phyloP scores from a whole-genome alignment of 2,113 vertebrate species.

The Tachycineta bicolor region DNA sequence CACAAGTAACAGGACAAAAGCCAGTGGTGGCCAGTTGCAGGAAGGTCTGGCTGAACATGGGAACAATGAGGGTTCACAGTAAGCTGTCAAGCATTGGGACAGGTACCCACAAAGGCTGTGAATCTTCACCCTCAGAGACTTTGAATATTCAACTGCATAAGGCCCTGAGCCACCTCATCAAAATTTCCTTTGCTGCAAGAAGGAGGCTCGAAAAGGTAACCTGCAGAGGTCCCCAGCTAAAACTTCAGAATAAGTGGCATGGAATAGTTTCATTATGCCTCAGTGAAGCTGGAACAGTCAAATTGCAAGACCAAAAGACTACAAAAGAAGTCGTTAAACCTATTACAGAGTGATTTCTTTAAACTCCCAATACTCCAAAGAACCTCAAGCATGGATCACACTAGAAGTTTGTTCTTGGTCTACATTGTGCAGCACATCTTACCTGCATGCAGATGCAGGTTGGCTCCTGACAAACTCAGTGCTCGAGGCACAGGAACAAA shows the following conservation, averaged over 20 bases:
- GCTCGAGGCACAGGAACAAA: background rate
- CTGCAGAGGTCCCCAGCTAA: background rate
- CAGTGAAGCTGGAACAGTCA: background rate
- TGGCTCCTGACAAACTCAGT: background rate
- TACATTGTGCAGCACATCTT: background rate
- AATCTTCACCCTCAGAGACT: background rate
- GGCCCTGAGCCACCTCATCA: background rate
- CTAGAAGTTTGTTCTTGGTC: background rate
- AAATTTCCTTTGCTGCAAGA: background rate
- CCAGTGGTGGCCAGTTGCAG: background rate
- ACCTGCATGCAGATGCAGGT: background rate
- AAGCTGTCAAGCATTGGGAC: rapidly evolving
- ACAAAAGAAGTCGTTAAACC: background rate
- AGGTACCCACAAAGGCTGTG: background rate
- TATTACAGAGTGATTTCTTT: background rate
- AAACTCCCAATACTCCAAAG: background rate
- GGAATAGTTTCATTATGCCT: background rate
- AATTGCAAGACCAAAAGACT: background rate
- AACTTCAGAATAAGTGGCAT: background rate
- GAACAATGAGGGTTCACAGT: background rate
- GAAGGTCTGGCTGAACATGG: background rate
- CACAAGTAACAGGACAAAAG: background rate
- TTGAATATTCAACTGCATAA: background rate
- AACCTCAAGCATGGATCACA: background rate
- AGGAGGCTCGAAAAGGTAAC: background rate